A percentile compares a stretch with the other conserved stretches of the same genome.
phyloP scores from a whole-genome alignment of 1,140 invertebrate species.

The Zaprionus capensis region DNA sequence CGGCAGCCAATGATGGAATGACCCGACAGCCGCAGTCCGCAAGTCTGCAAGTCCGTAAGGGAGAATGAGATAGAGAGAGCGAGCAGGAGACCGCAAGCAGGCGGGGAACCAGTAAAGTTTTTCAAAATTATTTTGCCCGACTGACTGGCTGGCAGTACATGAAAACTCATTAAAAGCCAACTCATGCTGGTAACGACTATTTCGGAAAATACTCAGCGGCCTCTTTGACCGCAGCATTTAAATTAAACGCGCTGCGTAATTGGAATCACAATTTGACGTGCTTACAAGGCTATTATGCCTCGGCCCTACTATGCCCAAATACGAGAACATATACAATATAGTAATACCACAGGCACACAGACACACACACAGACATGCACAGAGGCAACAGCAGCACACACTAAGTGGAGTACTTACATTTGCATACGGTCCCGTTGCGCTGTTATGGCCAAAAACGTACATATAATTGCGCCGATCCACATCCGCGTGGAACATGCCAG shows the following conservation, averaged over 20 bases:
- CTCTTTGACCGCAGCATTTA: conserved; percentile 52
- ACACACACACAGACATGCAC: background rate
- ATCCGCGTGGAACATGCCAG: conserved; percentile 89
- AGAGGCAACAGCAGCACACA: conserved; percentile 1
- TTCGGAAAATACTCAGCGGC: conserved; percentile 32
- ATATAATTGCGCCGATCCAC: conserved; percentile 92
- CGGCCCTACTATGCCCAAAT: background rate
- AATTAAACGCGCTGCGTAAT: conserved; percentile 70
- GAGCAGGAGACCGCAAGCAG: conserved; percentile 2
- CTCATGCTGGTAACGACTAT: conserved; percentile 55
- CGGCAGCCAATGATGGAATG: conserved; percentile 63
- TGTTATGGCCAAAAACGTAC: conserved; percentile 95
- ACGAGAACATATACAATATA: conserved; percentile 4
- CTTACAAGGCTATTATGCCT: conserved; percentile 31
- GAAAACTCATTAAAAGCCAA: conserved; percentile 71
- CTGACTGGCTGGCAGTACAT: conserved; percentile 31
- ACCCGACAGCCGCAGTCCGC: conserved; percentile 24
- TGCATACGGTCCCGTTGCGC: conserved; percentile 89
- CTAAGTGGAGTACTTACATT: conserved; percentile 85
- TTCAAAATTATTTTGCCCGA: conserved; percentile 23
- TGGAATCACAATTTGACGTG: conserved; percentile 58
- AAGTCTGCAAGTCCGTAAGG: background rate
- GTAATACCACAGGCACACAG: conserved; percentile 3
- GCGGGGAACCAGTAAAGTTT: conserved; percentile 12
- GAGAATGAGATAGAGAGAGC: conserved; percentile 2